Percentiles rank a stretch among this genome's conserved stretches.
Conservation (phyloP, 1,140 invertebrate species). For the Parasteatoda tepidariorum region DNA sequence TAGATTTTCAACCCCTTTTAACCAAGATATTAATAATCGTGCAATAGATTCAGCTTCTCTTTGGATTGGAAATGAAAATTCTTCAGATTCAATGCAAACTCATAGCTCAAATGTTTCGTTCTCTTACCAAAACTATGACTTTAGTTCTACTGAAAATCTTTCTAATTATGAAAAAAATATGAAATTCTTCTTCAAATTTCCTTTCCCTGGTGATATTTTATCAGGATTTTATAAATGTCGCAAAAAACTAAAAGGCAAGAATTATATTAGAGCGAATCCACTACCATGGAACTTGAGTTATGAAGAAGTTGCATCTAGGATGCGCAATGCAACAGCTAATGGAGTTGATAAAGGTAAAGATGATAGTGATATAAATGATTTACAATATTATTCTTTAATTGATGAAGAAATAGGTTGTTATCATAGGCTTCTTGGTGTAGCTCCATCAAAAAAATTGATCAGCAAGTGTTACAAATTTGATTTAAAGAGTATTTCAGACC, state of each 20-base stretch:
- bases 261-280: not conserved
- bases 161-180: slow-evolving; percentile 2
- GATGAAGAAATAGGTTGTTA: slow-evolving; percentile 34
- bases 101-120: not conserved
- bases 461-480: not conserved
- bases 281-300: not conserved
- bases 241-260: not conserved
- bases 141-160: not conserved
- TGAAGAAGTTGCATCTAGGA: not conserved
- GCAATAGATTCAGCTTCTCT: not conserved
- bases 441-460: slow-evolving; percentile 8
- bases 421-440: not conserved
- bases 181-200: not conserved
- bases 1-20: not conserved
- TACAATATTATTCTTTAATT: not conserved
- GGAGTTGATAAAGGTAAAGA: not conserved
- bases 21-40: not conserved
- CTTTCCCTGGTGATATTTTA: not conserved
- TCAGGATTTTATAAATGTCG: not conserved
- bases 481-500: not conserved
- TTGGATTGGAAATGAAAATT: not conserved
- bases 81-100: not conserved
- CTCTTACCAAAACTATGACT: not conserved
- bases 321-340: not conserved
- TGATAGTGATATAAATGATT: not conserved